Percentiles rank a stretch among this genome's conserved stretches.
Conservation (phyloP, 2,888 invertebrate genomes). For the Brachycybe producta region DNA sequence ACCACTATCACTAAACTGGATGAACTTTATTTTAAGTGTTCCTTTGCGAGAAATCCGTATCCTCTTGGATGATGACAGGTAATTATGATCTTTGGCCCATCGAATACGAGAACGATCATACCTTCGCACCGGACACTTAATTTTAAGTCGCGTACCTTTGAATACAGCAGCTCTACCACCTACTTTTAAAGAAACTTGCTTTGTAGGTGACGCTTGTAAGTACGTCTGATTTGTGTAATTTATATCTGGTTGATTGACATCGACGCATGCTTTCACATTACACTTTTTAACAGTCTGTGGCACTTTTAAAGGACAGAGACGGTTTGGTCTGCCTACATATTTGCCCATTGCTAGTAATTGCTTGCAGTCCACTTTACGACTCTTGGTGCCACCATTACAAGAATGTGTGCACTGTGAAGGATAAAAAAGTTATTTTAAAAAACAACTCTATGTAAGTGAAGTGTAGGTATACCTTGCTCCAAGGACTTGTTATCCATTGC, state of each 20-base stretch:
- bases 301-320: conserved; percentile 49
- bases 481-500: conserved; percentile 72
- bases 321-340: conserved; percentile 60
- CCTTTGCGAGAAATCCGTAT: conserved; percentile 80
- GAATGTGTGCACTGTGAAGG: conserved; percentile 61
- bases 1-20: conserved; percentile 68
- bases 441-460: background rate
- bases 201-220: conserved; percentile 68
- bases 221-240: conserved; percentile 64
- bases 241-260: conserved; percentile 58
- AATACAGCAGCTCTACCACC: conserved; percentile 83
- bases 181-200: conserved; percentile 69
- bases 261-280: conserved; percentile 62
- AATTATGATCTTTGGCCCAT: conserved; percentile 75
- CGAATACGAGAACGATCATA: conserved; percentile 61
- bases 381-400: conserved; percentile 85
- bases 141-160: conserved; percentile 80
- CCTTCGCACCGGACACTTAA: conserved; percentile 82
- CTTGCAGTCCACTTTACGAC: conserved; percentile 66
- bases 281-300: conserved; percentile 70
- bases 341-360: conserved; percentile 89
- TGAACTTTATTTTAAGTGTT: conserved; percentile 67
- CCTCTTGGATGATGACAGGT: conserved; percentile 17
- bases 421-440: conserved; percentile 17
- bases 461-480: conserved; percentile 70